Evolutionary conservation across 2,797 vertebrate species (phyloP).

Genomic region (Tapirus indicus): DNA sequence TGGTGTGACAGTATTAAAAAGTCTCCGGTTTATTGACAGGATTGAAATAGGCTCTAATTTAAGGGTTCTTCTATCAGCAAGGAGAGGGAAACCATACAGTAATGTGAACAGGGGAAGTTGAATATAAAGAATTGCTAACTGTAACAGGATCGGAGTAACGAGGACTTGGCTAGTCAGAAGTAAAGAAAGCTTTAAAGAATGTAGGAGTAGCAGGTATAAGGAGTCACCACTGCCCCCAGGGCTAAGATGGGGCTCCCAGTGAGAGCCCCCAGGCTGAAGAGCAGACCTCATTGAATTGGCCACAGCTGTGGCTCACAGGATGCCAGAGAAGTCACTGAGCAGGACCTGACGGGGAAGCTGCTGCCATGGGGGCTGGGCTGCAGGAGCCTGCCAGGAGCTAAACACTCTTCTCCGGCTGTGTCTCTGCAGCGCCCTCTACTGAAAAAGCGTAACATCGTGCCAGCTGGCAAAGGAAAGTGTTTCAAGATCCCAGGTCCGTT

Average conservation of each 20-base stretch:
- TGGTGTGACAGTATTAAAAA: slow-evolving; percentile 10
- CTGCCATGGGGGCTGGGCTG: not conserved
- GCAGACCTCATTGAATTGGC: not conserved
- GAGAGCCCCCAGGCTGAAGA: not conserved
- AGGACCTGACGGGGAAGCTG: fast-evolving
- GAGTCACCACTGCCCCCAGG: not conserved
- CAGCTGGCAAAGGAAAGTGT: not conserved
- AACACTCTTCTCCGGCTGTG: not conserved
- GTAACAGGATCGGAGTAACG: not conserved
- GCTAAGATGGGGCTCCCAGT: not conserved
- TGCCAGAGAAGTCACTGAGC: not conserved
- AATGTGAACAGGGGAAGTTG: not conserved
- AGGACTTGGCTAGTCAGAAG: not conserved
- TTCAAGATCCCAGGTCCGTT: not conserved
- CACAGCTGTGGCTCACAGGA: not conserved
- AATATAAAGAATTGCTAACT: not conserved
- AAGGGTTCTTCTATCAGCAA: not conserved
- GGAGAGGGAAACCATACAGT: not conserved
- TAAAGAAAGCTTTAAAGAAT: not conserved
- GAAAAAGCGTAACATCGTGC: not conserved
- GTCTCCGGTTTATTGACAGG: not conserved
- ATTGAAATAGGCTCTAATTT: slow-evolving; percentile 14
- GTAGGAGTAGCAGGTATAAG: not conserved
- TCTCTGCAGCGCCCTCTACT: slow-evolving; percentile 57
- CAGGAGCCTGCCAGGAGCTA: not conserved